phyloP scores from a whole-genome alignment of 2,113 vertebrate species.

The Scomber scombrus region DNA sequence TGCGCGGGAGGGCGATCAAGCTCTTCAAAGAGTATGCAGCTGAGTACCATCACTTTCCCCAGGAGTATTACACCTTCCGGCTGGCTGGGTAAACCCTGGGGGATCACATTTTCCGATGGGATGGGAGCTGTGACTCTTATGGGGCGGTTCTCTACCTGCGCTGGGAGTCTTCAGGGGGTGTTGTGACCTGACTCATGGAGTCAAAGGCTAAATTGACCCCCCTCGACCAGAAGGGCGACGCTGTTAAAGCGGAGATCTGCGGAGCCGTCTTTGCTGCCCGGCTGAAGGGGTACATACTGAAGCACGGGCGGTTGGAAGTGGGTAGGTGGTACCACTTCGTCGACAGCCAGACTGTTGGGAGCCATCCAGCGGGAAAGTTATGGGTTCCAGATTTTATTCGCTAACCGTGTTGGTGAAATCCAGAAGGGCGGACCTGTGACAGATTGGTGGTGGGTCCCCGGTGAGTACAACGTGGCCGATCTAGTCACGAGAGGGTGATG shows the following conservation, averaged over 20 bases:
- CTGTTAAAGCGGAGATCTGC: not conserved
- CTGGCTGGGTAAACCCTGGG: no score
- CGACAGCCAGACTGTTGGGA: not conserved
- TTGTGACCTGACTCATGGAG: not conserved
- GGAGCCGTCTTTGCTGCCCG: not conserved
- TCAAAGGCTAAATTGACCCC: not conserved
- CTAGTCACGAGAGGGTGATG: not conserved
- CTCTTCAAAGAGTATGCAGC: no score
- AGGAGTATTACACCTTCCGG: no score
- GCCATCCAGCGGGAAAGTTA: not conserved
- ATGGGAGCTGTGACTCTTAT: no score
- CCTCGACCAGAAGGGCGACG: not conserved
- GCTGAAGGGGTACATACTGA: not conserved
- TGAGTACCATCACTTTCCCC: no score
- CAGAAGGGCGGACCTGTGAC: not conserved
- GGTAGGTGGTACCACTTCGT: not conserved
- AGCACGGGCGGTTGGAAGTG: not conserved
- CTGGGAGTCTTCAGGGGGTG: not conserved
- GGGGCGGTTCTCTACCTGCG: not conserved
- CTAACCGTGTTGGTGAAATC: not conserved
- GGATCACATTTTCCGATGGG: no score
- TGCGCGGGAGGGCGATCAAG: no score
- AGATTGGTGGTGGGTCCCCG: not conserved
- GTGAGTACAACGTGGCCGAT: not conserved
- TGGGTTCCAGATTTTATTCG: conserved; percentile 1